These are phyloP conservation scores for Tricholauxania praeusta DNA, from an alignment of 2,888 invertebrate genomes.

Conservation along the genomic window DNA sequence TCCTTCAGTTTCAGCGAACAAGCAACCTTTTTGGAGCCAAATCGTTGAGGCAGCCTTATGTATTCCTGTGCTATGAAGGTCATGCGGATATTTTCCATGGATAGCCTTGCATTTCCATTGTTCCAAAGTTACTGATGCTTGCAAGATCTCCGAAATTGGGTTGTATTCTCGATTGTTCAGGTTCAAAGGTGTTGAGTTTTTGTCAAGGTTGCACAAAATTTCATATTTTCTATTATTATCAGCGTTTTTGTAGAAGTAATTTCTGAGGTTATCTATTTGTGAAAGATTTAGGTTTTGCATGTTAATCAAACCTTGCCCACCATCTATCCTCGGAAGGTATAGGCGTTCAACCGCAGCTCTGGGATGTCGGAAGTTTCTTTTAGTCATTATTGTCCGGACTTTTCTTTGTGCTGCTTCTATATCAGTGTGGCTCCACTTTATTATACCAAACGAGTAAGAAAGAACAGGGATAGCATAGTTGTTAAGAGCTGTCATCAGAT, in stretches of 20 bases:
- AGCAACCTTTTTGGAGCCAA: neutral
- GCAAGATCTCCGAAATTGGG: too few species aligned
- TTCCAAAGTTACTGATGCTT: neutral
- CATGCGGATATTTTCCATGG: too few species aligned
- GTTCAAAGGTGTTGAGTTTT: neutral
- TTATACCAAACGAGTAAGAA: constrained; percentile 9
- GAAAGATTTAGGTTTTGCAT: neutral
- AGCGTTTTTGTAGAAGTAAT: neutral
- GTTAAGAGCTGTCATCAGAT: constrained; percentile 8
- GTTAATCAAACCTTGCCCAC: neutral
- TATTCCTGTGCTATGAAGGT: neutral
- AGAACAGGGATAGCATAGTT: neutral
- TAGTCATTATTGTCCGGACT: too few species aligned
- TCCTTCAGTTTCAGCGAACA: constrained; percentile 11
- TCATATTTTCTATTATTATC: too few species aligned
- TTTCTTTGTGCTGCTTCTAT: too few species aligned
- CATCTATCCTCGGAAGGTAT: neutral
- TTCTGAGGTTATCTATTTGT: neutral
- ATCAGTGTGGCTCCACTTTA: constrained; percentile 17
- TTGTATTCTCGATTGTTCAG: neutral
- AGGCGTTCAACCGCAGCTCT: too few species aligned
- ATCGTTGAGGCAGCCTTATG: neutral
- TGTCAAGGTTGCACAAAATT: too few species aligned
- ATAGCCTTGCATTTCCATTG: neutral
- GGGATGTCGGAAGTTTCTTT: too few species aligned